Evolutionary conservation across 2,113 vertebrate genomes (phyloP).

Genomic region (Isurus oxyrinchus): DNA sequence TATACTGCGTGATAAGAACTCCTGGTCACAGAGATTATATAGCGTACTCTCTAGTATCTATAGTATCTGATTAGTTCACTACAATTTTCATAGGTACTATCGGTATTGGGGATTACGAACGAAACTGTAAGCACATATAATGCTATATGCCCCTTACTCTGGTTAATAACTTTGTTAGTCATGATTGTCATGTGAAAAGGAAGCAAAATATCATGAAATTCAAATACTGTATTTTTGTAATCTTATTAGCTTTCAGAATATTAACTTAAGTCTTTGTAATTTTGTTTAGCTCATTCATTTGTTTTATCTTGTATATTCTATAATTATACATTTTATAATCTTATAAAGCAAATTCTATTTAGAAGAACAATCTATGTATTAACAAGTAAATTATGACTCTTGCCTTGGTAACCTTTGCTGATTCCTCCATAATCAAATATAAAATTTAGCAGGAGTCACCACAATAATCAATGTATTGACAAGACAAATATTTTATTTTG

Average conservation of each 20-base stretch:
- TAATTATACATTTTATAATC: not conserved
- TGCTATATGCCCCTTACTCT: not conserved
- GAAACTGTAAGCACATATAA: not conserved
- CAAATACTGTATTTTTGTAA: not conserved
- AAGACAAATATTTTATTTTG: not conserved
- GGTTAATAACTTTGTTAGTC: not conserved
- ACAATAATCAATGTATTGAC: not conserved
- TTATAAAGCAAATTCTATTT: conserved; percentile 11
- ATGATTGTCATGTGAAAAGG: not conserved
- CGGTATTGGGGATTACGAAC: not conserved
- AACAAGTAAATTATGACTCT: not conserved
- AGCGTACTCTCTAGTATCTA: too few relatives aligned
- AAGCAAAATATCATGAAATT: not conserved
- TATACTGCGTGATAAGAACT: not conserved
- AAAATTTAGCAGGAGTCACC: not conserved
- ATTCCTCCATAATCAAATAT: conserved; percentile 19
- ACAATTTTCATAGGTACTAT: not conserved
- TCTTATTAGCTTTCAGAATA: not conserved
- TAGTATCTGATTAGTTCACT: not conserved
- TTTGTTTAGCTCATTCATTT: not conserved
- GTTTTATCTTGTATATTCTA: not conserved
- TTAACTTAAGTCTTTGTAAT: not conserved
- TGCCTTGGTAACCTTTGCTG: not conserved
- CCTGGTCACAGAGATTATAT: not conserved
- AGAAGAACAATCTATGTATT: not conserved